A percentile compares a stretch with the other conserved stretches of the same genome.
Evolutionary conservation across 2,888 invertebrate genomes (phyloP).

Genomic region (Sphinx pinastri): DNA sequence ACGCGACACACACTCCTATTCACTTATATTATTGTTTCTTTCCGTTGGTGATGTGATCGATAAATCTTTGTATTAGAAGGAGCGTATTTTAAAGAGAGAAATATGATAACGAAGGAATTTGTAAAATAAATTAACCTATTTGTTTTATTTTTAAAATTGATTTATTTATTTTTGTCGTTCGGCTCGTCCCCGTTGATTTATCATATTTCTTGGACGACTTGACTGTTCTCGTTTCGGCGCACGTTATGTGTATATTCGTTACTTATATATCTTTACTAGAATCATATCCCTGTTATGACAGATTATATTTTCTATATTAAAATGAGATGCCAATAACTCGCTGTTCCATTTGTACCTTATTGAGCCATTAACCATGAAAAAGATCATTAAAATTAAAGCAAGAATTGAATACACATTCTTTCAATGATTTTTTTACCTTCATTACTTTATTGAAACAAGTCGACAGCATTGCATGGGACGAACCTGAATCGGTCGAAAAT

Average conservation of each 20-base stretch:
- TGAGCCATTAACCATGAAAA: constrained; percentile 67
- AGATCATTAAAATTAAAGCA: constrained; percentile 71
- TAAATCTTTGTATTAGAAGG: constrained; percentile 83
- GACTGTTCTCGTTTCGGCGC: constrained; percentile 52
- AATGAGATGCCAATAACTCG: constrained; percentile 73
- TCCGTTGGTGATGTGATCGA: constrained; percentile 78
- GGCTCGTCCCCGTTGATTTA: constrained; percentile 37
- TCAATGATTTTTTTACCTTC: constrained; percentile 61
- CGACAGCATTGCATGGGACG: background rate
- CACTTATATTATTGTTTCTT: constrained; percentile 61
- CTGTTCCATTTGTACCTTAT: constrained; percentile 78
- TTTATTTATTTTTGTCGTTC: constrained; percentile 52
- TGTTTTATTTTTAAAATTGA: constrained; percentile 78
- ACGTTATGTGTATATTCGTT: constrained; percentile 69
- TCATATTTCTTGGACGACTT: constrained; percentile 66
- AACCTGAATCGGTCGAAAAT: background rate
- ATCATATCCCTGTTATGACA: constrained; percentile 74
- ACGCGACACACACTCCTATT: constrained; percentile 45
- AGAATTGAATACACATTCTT: constrained; percentile 64
- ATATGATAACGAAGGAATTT: constrained; percentile 84
- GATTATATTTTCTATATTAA: constrained; percentile 79
- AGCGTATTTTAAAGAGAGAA: constrained; percentile 83
- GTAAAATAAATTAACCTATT: constrained; percentile 83
- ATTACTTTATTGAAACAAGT: constrained; percentile 24
- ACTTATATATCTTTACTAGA: constrained; percentile 64